Base-by-base conservation (phyloP, 2,888 invertebrate species). In the Spicauda simplicius region DNA sequence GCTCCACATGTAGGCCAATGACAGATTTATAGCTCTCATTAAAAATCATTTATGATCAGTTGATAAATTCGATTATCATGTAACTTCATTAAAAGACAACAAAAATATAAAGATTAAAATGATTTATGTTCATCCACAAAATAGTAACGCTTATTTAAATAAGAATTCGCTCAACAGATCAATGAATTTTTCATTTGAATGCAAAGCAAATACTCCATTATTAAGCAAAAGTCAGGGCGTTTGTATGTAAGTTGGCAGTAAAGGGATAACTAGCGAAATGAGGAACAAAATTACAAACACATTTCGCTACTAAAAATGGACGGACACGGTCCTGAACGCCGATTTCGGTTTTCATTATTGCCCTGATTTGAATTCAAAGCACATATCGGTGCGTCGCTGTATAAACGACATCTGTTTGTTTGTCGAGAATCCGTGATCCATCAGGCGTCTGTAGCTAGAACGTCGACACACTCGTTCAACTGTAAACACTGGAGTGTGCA, bases 321-420 rank as follows among this genome's bases (percentile, higher is more conserved):
- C 54, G 48, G 59, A 53, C 65, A 65, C 59, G 65, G 48, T 48
- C 54, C 41, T 41, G 45, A 65, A 59, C 65, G 37, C 25, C 20
- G 82, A 84, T 84, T 86, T 85, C 80, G 82, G 85, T 87, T 84
- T 83, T 74, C 76, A 81, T 80, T 77, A 77, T 78, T 79, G 80
- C 82, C 87, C 83, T 86, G 83, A 88, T 90, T 89, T 84, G 84
- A 85, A 89, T 90, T 89, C 88, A 85, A 85, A 85, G 84, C 87
- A 84, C 80, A 82, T 77, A 73, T 73, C 78, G 83, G 84, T 84
- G 88, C 87, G 87, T 88, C 81, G 85, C 80, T 82, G 87, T 88
- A 84, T 87, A 86, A 90, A 86, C 86, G 85, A 81, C 79, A 81
- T 82, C 76, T 85, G 88, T 86, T 87, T 88, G 87, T 88, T 86